Base-by-base conservation (phyloP, 2,113 vertebrate species). In the Rhinogobius similis region DNA sequence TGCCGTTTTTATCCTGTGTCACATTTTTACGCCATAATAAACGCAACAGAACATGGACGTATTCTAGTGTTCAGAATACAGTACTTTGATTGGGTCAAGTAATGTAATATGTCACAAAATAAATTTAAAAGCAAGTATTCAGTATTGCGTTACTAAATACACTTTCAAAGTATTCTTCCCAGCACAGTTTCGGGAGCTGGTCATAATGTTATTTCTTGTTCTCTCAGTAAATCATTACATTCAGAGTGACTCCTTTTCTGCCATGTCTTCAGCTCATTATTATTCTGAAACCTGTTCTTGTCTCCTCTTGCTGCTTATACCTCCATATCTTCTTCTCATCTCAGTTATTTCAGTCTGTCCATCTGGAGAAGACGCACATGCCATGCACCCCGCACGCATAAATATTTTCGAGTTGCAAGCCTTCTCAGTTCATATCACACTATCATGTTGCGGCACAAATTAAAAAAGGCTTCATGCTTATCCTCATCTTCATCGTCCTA, bases 261-360 rank as follows among this genome's bases (percentile, higher is more conserved):
- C 21, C 74, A 75, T 38, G 21, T 79, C 72, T 82, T 81, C 69
- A 16, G 36, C 61, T 81, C 61, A 70, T 70, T 65, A 29, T 76
- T 66, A 77, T 72, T 79, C 68, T 71, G 32, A 75, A 64, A 79
- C 38, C 64, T 44, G 38, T 62, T 76, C 64, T 59, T 61, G 66
- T 39, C 65, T 71, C 48, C 52, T 23, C 29, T 55, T 12, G 52
- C n/a, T 12, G 43, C 64, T 32, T 59, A 66, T 27, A 71, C 76
- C 76, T 78, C 62, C 58, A 52, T 64, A 82, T 79, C 70, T 77
- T 41, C 1, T 69, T 76, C 72, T 81, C 78, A 81, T 79, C 74
- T 76, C 76, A 62, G 78, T 73, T 86, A 82, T 90, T 78, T 88
- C 79, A 72, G 73, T 77, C 75, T 70, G 71, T 88, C 85, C 76